Evolutionary conservation across 2,797 vertebrate genomes (phyloP).

Genomic region (Manis javanica): DNA sequence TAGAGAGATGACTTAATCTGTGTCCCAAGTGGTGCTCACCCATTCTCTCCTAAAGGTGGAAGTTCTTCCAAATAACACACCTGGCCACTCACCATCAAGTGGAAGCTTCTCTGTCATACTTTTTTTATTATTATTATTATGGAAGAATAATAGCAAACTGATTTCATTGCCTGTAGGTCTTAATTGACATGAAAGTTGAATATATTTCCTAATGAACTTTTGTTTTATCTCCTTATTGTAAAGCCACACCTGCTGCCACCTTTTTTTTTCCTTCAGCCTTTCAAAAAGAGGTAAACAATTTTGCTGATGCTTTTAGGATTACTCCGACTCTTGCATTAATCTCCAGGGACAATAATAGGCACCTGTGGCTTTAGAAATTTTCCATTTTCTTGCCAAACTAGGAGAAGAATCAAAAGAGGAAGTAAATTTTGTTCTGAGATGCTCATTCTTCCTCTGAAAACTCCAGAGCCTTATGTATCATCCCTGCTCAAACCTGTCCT

Average conservation of each 20-base stretch:
- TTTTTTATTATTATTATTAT: not conserved
- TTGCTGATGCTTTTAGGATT: slow-evolving; percentile 46
- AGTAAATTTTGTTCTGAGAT: not conserved
- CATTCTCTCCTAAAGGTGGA: not conserved
- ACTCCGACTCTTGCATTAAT: slow-evolving; percentile 41
- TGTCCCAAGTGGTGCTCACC: not conserved
- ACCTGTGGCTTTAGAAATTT: not conserved
- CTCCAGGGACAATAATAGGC: not conserved
- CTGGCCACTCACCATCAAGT: not conserved
- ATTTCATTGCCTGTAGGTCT: not conserved
- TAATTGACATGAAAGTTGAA: slow-evolving; percentile 33
- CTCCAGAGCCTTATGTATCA: slow-evolving; percentile 18
- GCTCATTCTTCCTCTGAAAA: not conserved
- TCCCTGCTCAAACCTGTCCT: not conserved
- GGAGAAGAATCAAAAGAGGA: slow-evolving; percentile 19
- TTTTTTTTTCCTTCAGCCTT: slow-evolving; percentile 25
- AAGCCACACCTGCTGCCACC: not conserved
- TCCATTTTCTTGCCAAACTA: not conserved
- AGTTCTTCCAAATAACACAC: not conserved
- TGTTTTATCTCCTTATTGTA: not conserved
- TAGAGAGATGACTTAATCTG: not conserved
- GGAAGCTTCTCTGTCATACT: not conserved
- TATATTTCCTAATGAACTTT: slow-evolving; percentile 1
- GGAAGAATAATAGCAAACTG: not conserved
- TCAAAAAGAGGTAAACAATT: slow-evolving; percentile 54